phyloP scores from a whole-genome alignment of 2,888 invertebrate species.

The Allophyes oxyacanthae region DNA sequence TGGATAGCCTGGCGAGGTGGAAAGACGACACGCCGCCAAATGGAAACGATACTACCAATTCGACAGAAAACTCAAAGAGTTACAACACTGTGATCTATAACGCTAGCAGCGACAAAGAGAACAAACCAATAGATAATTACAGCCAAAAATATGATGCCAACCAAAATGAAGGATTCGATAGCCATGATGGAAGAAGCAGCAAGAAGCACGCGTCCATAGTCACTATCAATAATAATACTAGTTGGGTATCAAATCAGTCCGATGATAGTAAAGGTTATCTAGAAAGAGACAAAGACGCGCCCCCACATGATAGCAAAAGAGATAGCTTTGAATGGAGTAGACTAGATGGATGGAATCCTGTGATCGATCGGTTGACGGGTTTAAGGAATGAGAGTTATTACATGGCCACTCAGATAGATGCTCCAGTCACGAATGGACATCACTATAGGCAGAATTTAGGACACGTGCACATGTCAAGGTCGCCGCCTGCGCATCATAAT shows the following conservation, averaged over 20 bases:
- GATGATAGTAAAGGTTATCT: slow-evolving; percentile 86
- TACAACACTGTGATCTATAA: slow-evolving; percentile 87
- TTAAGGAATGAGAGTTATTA: slow-evolving; percentile 97
- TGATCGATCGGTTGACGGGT: slow-evolving; percentile 95
- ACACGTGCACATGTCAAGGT: slow-evolving; percentile 82
- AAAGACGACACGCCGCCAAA: slow-evolving; percentile 88
- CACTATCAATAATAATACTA: slow-evolving; percentile 85
- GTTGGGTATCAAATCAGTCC: slow-evolving; percentile 86
- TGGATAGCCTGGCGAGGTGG: slow-evolving; percentile 88
- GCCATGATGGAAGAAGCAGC: slow-evolving; percentile 69
- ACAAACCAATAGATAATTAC: slow-evolving; percentile 71
- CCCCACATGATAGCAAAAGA: slow-evolving; percentile 84
- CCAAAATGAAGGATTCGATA: slow-evolving; percentile 72
- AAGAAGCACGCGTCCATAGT: slow-evolving; percentile 86
- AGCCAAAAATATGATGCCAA: slow-evolving; percentile 65
- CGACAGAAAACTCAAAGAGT: slow-evolving; percentile 81
- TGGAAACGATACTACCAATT: slow-evolving; percentile 83
- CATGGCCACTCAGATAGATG: slow-evolving; percentile 92
- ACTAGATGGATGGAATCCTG: slow-evolving; percentile 94
- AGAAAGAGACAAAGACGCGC: slow-evolving; percentile 83
- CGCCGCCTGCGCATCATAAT: slow-evolving; percentile 87
- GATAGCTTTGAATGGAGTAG: slow-evolving; percentile 90
- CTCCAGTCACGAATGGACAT: slow-evolving; percentile 86
- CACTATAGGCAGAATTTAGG: slow-evolving; percentile 77
- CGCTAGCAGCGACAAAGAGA: slow-evolving; percentile 78